phyloP scores from a whole-genome alignment of 1,140 invertebrate genomes.

The Tenebrio molitor region DNA sequence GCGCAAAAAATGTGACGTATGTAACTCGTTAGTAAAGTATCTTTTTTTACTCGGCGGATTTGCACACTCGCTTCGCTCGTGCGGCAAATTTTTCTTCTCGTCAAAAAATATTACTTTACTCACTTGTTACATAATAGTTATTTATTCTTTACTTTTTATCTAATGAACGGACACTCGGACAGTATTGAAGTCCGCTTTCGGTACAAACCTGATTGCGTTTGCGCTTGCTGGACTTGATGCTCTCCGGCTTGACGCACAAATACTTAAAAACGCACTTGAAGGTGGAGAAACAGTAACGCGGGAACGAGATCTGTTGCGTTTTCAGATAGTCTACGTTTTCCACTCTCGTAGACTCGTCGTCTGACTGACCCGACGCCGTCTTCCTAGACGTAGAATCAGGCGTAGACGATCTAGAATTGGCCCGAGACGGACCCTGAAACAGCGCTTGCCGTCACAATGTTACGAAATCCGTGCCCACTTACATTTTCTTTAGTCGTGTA shows the following conservation, averaged over 20 bases:
- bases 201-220: conserved; percentile 58
- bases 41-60: too few species aligned
- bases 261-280: conserved; percentile 65
- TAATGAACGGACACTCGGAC: too few species aligned
- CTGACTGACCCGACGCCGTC: not conserved
- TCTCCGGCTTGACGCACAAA: conserved; percentile 58
- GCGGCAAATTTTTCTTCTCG: too few species aligned
- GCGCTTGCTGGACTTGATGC: conserved; percentile 35
- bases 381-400: not conserved
- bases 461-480: not conserved
- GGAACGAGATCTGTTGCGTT: conserved; percentile 68
- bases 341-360: conserved; percentile 53
- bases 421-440: not conserved
- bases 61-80: too few species aligned
- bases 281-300: conserved; percentile 69
- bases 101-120: too few species aligned
- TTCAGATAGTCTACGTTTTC: conserved; percentile 65
- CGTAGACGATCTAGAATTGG: not conserved
- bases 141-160: too few species aligned
- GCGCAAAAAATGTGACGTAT: too few species aligned
- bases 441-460: not conserved
- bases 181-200: too few species aligned
- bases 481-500: conserved; percentile 67
- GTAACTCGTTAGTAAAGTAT: too few species aligned
- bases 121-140: too few species aligned